A percentile compares a stretch with the other conserved stretches of the same genome.
Conservation (phyloP, 2,113 vertebrate species). For the Todiramphus chloris region DNA sequence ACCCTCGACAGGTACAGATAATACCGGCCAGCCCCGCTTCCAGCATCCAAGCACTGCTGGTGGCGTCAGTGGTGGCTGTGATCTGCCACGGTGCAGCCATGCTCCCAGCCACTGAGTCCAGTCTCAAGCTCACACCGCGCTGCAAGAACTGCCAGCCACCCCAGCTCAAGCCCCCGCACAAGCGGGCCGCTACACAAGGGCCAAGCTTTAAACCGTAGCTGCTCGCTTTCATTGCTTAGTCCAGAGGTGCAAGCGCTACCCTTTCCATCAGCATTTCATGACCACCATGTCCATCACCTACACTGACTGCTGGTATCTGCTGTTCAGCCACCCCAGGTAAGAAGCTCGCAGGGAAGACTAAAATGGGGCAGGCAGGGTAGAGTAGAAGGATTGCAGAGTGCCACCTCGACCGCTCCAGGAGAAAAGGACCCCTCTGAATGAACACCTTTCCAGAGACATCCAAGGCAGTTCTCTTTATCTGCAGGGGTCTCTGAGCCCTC, state of each 20-base stretch:
- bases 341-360: rapidly evolving
- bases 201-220: background rate
- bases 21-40: background rate
- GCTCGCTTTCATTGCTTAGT: background rate
- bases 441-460: background rate
- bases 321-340: background rate
- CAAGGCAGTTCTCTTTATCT: background rate
- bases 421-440: background rate
- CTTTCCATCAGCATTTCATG: background rate
- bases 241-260: background rate
- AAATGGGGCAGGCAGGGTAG: background rate
- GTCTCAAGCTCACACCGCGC: too few species aligned
- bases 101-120: background rate
- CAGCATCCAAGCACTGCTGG: background rate
- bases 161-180: background rate
- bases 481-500: rapidly evolving
- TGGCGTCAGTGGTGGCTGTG: background rate
- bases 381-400: background rate
- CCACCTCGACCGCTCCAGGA: background rate
- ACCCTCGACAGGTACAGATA: background rate
- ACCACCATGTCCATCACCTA: background rate
- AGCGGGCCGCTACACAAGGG: background rate
- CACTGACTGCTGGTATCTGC: background rate
- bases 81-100: too few species aligned
- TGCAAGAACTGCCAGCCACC: background rate